These are phyloP conservation scores for Metridium senile DNA, from an alignment of 92 coral and sea anemone genomes.

Conservation along the genomic window DNA sequence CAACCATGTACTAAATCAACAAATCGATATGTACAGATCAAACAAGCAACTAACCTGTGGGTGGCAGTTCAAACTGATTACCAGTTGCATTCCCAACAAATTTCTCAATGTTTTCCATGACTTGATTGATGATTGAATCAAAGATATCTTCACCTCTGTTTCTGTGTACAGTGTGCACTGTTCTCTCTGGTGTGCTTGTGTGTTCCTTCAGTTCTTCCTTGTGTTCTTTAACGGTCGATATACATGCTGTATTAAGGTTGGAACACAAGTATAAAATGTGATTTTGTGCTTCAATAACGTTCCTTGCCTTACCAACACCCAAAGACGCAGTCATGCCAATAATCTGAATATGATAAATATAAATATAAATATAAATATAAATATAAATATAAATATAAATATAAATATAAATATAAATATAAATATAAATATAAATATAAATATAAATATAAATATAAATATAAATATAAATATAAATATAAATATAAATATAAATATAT, in stretches of 20 bases:
- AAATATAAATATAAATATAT: too few species aligned
- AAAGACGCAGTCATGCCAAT: conserved; percentile 96
- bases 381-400: too few species aligned
- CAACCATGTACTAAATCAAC: not conserved
- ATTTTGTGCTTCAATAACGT: conserved; percentile 55
- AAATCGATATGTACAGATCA: not conserved
- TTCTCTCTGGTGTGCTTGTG: conserved; percentile 58
- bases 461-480: too few species aligned
- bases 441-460: too few species aligned
- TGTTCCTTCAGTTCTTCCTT: conserved; percentile 42
- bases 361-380: too few species aligned
- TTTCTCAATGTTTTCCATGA: conserved; percentile 64
- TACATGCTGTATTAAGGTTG: conserved; percentile 68
- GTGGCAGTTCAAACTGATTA: conserved; percentile 28
- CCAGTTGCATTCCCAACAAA: conserved; percentile 30
- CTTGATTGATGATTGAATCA: conserved; percentile 55
- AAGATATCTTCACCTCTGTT: conserved; percentile 54
- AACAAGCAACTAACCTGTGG: conserved; percentile 22
- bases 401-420: too few species aligned
- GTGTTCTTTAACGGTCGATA: conserved; percentile 71
- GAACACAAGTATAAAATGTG: conserved; percentile 80
- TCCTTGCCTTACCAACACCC: conserved; percentile 89
- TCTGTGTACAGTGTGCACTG: conserved; percentile 37
- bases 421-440: too few species aligned
- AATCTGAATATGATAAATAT: conserved; percentile 44